Percentiles rank a stretch among this genome's conserved stretches.
These are phyloP conservation scores for Apotomis betuletana DNA, from an alignment of 2,888 invertebrate species.

Conservation along the genomic window DNA sequence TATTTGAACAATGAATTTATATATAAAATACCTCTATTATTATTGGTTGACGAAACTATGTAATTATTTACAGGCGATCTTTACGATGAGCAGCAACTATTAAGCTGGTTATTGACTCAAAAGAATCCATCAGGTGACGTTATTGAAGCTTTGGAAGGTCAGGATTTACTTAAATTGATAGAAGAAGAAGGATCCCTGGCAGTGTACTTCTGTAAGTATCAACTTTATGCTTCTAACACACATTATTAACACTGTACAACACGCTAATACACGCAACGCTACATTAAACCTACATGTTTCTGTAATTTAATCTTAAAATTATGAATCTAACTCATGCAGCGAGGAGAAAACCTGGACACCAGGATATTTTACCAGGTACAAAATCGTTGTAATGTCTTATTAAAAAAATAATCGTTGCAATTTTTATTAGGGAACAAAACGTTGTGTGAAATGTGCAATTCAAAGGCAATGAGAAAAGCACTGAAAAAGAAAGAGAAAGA, in stretches of 20 bases:
- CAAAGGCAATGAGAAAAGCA: constrained; percentile 88
- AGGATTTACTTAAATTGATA: constrained; percentile 89
- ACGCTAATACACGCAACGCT: constrained; percentile 34
- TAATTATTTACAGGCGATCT: constrained; percentile 86
- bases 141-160: constrained; percentile 94
- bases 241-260: constrained; percentile 34
- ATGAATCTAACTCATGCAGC: constrained; percentile 9
- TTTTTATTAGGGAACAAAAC: constrained; percentile 93
- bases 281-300: constrained; percentile 22
- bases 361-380: constrained; percentile 22
- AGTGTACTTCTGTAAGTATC: constrained; percentile 95
- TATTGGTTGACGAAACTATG: not conserved
- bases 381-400: not conserved
- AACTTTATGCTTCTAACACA: constrained; percentile 2
- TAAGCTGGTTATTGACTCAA: constrained; percentile 95
- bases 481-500: constrained; percentile 85
- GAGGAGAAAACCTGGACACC: constrained; percentile 8
- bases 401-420: constrained; percentile 57
- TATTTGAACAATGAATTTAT: no score
- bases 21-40: not conserved
- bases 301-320: constrained; percentile 4
- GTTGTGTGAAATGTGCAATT: constrained; percentile 92
- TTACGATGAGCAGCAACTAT: constrained; percentile 92
- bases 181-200: constrained; percentile 92
- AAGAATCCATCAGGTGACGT: constrained; percentile 96